These are phyloP conservation scores for Lasaia peninsularis DNA, from an alignment of 1,140 invertebrate species.

Conservation along the genomic window DNA sequence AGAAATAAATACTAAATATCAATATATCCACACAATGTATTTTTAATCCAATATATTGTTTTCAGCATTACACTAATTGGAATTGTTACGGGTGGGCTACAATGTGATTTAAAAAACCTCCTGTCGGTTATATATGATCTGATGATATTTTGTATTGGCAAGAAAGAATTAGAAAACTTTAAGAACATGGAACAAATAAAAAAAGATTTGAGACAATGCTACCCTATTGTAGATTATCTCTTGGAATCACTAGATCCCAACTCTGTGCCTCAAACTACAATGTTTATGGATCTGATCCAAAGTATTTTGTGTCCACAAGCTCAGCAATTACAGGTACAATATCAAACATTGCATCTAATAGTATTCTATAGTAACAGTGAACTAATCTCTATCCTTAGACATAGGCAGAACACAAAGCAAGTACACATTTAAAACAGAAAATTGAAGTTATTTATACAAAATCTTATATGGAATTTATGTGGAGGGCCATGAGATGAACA, in stretches of 20 bases:
- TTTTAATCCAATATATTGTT: slow-evolving; percentile 18
- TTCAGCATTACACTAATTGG: slow-evolving; percentile 82
- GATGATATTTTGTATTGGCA: slow-evolving; percentile 87
- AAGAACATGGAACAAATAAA: slow-evolving; percentile 89
- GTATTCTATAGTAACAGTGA: too few species aligned
- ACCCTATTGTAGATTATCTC: slow-evolving; percentile 84
- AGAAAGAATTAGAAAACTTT: slow-evolving; percentile 85
- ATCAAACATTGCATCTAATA: neutral
- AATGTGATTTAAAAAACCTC: slow-evolving; percentile 80
- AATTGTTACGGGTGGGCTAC: slow-evolving; percentile 81
- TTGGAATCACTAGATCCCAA: slow-evolving; percentile 84
- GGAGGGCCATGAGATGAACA: too few species aligned
- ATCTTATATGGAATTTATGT: too few species aligned
- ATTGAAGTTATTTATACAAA: too few species aligned
- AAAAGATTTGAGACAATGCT: slow-evolving; percentile 86
- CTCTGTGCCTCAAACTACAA: slow-evolving; percentile 78
- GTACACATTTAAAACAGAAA: too few species aligned
- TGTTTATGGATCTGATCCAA: slow-evolving; percentile 81
- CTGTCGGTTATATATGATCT: slow-evolving; percentile 85
- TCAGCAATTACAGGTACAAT: slow-evolving; percentile 85
- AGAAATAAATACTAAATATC: too few species aligned
- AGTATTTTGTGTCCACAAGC: slow-evolving; percentile 84
- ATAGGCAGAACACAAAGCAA: too few species aligned
- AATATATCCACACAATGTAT: too few species aligned
- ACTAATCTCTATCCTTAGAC: too few species aligned